Base-by-base conservation (phyloP, 2,797 vertebrate species). In the Picus viridis region DNA sequence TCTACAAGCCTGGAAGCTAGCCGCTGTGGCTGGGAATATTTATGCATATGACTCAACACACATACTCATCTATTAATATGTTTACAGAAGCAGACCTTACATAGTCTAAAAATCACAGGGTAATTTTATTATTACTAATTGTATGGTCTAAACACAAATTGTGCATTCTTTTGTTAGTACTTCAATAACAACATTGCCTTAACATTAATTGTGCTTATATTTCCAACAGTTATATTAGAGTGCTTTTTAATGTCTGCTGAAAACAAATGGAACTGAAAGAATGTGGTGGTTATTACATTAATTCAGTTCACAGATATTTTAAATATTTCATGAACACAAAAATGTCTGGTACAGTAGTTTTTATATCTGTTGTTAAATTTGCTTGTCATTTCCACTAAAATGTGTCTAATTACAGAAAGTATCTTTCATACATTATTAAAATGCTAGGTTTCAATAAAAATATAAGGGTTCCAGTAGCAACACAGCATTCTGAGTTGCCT, bases 1-100 rank as follows among this genome's bases (percentile, higher is more conserved):
- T 27, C 75, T 75, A 4, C n/a, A 51, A 1, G 69, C 69, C 76
- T 92, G 94, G 90, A 90, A 90, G 78, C 45, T 57, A 34, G 88
- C 88, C 69, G 54, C 69, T 64, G 71, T 56, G 49, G 23, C 82
- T 57, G 84, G 72, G 72, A 72, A 57, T 77, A 93, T 89, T 93
- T 93, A 88, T 80, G 57, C 17, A 10, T 79, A 32, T 96, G 96
- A 95, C 91, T 96, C 92, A 93, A 77, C 57, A 65, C 30, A 20
- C 56, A 47, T 53, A 62, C 23, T 76, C 72, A 45, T 82, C 77
- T 94, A 90, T 86, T 94, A 90, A 85, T 91, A 72, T 73, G 63
- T 92, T 95, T 95, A 85, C 81, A 92, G 72, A 87, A 72, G 57
- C 47, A 65, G 59, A 68, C 75, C 18, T 86, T 36, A 54, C 10